A percentile compares a stretch with the other conserved stretches of the same genome.
Conservation (phyloP, 1,140 invertebrate species). For the Drosophila punjabiensis region DNA sequence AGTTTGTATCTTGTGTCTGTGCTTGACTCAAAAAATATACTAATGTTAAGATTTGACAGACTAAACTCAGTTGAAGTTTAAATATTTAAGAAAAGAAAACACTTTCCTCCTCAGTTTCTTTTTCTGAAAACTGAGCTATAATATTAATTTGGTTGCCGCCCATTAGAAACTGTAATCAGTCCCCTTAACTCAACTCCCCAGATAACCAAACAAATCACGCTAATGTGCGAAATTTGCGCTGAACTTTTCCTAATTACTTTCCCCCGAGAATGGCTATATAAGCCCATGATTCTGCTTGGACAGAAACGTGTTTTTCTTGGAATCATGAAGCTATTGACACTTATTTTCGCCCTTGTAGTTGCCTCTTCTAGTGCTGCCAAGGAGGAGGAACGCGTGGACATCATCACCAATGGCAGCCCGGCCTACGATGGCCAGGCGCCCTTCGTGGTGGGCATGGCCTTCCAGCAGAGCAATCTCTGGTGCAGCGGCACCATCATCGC, state of each 20-base stretch:
- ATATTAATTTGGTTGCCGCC: background rate
- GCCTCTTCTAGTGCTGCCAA: background rate
- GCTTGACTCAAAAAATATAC: background rate
- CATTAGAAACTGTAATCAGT: slow-evolving; percentile 3
- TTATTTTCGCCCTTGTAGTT: slow-evolving; percentile 4
- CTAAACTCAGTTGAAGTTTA: background rate
- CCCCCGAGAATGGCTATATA: slow-evolving; percentile 17
- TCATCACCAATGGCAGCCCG: slow-evolving; percentile 52
- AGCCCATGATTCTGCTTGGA: background rate
- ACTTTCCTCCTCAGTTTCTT: background rate
- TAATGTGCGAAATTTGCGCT: slow-evolving; percentile 7
- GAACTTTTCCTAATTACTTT: slow-evolving; percentile 26
- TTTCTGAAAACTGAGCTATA: background rate
- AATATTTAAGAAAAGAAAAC: background rate
- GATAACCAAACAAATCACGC: slow-evolving; percentile 16
- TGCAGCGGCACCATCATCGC: slow-evolving; percentile 65
- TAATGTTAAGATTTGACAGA: background rate
- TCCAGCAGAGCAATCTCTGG: slow-evolving; percentile 33
- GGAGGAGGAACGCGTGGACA: background rate
- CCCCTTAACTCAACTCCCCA: background rate
- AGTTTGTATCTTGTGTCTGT: background rate
- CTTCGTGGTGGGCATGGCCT: slow-evolving; percentile 85
- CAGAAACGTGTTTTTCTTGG: background rate
- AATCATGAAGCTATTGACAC: slow-evolving; percentile 20
- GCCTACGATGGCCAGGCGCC: slow-evolving; percentile 81